Conservation (phyloP, 2,113 vertebrate species). For the Gallinago jamesoni region DNA sequence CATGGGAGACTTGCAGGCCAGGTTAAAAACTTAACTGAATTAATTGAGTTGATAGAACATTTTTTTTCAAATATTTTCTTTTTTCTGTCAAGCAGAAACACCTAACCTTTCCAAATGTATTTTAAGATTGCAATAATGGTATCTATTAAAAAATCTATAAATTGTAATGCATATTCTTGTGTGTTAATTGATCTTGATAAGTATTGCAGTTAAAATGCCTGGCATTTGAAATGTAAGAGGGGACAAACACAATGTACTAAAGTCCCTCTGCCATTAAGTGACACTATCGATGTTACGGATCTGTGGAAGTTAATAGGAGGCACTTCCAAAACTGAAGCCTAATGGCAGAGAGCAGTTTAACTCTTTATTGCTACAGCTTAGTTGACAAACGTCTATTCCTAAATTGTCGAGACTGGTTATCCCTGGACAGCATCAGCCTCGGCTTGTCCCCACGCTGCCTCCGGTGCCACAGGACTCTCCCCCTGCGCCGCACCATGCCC, state of each 20-base stretch:
- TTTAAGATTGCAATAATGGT: background rate
- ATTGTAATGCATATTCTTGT: background rate
- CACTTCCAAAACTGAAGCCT: background rate
- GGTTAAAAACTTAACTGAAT: background rate
- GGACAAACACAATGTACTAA: background rate
- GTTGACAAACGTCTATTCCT: background rate
- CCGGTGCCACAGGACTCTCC: background rate
- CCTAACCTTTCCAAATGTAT: background rate
- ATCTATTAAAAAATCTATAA: background rate
- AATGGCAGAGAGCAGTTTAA: background rate
- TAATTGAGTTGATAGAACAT: background rate
- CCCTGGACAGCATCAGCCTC: background rate
- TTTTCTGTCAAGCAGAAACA: background rate
- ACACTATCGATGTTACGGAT: background rate
- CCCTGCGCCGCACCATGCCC: background rate
- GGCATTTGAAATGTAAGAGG: background rate
- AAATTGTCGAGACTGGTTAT: background rate
- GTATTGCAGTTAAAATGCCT: background rate
- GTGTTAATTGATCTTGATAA: background rate
- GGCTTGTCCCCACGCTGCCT: fast-evolving
- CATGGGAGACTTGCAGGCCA: background rate
- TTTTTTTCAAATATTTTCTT: background rate
- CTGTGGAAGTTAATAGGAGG: background rate
- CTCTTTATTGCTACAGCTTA: background rate
- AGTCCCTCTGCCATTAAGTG: background rate